phyloP scores from a whole-genome alignment of 2,888 invertebrate genomes.

The Sarcophaga variegata region DNA sequence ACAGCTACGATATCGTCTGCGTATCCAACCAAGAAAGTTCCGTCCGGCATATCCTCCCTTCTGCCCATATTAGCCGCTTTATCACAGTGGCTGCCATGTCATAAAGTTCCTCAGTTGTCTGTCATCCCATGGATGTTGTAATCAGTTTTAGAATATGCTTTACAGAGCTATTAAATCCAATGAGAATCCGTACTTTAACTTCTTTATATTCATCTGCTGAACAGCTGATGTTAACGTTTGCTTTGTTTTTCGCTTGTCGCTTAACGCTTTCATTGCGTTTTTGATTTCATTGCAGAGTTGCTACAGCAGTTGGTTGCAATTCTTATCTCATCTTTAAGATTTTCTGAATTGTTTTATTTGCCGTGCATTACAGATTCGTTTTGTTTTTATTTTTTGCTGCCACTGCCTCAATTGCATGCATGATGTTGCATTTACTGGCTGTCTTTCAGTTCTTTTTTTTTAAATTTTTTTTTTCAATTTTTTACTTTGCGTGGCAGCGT shows the following conservation, averaged over 20 bases:
- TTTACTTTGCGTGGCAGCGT: slow-evolving; percentile 29
- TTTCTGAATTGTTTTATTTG: slow-evolving; percentile 23
- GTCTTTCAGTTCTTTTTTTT: slow-evolving; percentile 3
- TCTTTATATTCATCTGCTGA: background rate
- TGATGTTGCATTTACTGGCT: slow-evolving; percentile 42
- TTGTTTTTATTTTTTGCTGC: slow-evolving; percentile 31
- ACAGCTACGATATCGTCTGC: too few relatives aligned
- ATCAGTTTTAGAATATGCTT: too few relatives aligned
- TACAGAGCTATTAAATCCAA: too few relatives aligned
- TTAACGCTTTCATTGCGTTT: slow-evolving; percentile 32
- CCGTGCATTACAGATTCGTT: slow-evolving; percentile 27
- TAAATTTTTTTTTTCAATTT: too few relatives aligned
- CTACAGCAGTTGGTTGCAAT: background rate
- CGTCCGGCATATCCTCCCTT: too few relatives aligned
- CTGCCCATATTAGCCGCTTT: too few relatives aligned
- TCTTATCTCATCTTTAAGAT: slow-evolving; percentile 47
- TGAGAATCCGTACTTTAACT: too few relatives aligned
- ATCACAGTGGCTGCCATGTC: too few relatives aligned
- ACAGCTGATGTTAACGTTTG: background rate
- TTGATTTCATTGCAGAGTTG: background rate
- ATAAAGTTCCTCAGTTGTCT: too few relatives aligned
- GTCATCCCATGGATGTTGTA: too few relatives aligned
- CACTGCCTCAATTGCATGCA: slow-evolving; percentile 26
- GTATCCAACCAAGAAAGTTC: too few relatives aligned
- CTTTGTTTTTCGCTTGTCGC: background rate